Evolutionary conservation across 2,113 vertebrate genomes (phyloP).

Genomic region (Sorex araneus): DNA sequence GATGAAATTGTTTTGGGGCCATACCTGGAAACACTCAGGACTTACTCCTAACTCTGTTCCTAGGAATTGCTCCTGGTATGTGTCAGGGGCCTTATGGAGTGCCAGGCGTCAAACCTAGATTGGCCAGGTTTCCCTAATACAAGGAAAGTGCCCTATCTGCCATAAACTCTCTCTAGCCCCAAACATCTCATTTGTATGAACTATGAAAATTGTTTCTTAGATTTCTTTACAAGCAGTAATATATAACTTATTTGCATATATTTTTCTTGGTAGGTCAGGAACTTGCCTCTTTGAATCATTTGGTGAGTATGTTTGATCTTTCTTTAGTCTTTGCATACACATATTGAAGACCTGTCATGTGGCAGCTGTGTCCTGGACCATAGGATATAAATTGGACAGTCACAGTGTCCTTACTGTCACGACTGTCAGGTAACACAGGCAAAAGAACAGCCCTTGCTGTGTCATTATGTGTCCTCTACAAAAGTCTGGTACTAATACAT

Average conservation of each 20-base stretch:
- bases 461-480: neutral
- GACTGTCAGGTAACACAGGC: neutral
- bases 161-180: too few species aligned
- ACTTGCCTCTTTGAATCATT: slow-evolving; percentile 94
- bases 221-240: slow-evolving; percentile 42
- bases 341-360: slow-evolving; percentile 24
- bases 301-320: slow-evolving; percentile 90
- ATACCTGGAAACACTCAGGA: too few species aligned
- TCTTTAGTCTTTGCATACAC: neutral
- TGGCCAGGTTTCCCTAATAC: too few species aligned
- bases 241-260: slow-evolving; percentile 19
- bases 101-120: too few species aligned
- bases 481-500: neutral
- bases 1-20: neutral
- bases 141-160: too few species aligned
- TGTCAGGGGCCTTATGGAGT: too few species aligned
- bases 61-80: too few species aligned
- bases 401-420: neutral
- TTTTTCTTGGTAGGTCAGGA: slow-evolving; percentile 91
- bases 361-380: neutral
- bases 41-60: too few species aligned
- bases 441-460: neutral
- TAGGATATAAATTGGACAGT: slow-evolving; percentile 46
- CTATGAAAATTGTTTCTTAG: slow-evolving; percentile 15
- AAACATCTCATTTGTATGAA: slow-evolving; percentile 4